These are phyloP conservation scores for Danio rerio DNA, from an alignment of 2,113 vertebrate species.

Conservation along the genomic window DNA sequence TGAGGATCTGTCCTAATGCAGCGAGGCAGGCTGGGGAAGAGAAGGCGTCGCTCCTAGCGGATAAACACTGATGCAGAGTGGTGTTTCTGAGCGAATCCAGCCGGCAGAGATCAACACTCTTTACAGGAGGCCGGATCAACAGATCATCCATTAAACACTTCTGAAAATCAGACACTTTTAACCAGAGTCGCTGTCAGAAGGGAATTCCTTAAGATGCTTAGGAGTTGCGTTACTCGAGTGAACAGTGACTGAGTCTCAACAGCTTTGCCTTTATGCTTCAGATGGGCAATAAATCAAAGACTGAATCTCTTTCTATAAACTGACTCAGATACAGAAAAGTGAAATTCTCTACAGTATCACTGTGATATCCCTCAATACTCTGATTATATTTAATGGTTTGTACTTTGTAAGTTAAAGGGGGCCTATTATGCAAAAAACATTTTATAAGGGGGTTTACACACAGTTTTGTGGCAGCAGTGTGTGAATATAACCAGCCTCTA, in stretches of 20 bases:
- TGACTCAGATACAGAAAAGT: background rate
- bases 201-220: background rate
- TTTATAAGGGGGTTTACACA: no score
- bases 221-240: slow-evolving; percentile 9
- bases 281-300: slow-evolving; percentile 45
- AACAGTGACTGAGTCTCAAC: background rate
- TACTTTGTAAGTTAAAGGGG: no score
- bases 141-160: background rate
- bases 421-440: no score
- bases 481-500: no score
- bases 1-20: slow-evolving; percentile 17
- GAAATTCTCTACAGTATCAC: no score
- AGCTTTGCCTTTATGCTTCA: background rate
- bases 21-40: slow-evolving; percentile 17
- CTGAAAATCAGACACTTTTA: background rate
- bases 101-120: background rate
- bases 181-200: background rate
- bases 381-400: no score
- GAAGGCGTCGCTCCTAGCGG: background rate
- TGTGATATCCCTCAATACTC: background rate
- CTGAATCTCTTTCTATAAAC: background rate
- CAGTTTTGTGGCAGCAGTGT: no score
- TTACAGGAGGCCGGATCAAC: slow-evolving; percentile 35
- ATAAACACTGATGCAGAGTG: background rate
- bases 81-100: background rate